Evolutionary conservation across 1,140 invertebrate species (phyloP), one percentile per base, ranked within the genome.

Genomic region (Argopecten irradians): DNA sequence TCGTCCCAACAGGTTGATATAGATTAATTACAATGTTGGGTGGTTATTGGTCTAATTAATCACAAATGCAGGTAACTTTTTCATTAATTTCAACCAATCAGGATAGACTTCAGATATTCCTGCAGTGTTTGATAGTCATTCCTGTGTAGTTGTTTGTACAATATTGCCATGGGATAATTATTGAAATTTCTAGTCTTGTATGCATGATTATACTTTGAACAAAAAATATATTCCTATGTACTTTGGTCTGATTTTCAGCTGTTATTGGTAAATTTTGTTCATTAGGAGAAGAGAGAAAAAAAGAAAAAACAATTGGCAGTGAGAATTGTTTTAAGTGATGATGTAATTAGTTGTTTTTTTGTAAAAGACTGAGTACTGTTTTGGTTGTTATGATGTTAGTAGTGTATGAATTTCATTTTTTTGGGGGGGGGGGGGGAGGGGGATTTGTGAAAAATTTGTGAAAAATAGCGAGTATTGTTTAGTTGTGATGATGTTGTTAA

Each of bases 11-110:
- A 34, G 43, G 43, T n/a, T 36, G 33, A 39, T 36, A 71, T 34
- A 82, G 33, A 71, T 36, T 87, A 86, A 86, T 71, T 82, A 34
- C 36, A 16, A 39, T 86, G 41, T 71, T 71, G 28, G 55, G 22
- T 71, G 2, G 1, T 71, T 71, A 71, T 28, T 71, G 55, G 8
- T 28, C n/a, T 71, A 28, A 71, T 71, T 16, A 71, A 71, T 28
- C 55, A 71, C 55, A 71, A 3, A 28, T 71, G 55, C 55, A 71
- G n/a, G n/a, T n/a, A 71, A 71, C 55, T 16, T 71, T 22, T 71
- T 71, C 55, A 71, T 71, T 16, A 71, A 71, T 71, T 71, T 71
- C 28, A 71, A 71, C 55, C 22, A 71, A 71, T 71, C 22, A 71
- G 55, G 28, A 71, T n/a, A 5, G 22, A 71, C 55, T n/a, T 5